Percentiles rank a stretch among this genome's conserved stretches.
These are phyloP conservation scores for zebrafish (Danio rerio) DNA, from an alignment of 2,113 vertebrate genomes.

Conservation along the genomic window DNA sequence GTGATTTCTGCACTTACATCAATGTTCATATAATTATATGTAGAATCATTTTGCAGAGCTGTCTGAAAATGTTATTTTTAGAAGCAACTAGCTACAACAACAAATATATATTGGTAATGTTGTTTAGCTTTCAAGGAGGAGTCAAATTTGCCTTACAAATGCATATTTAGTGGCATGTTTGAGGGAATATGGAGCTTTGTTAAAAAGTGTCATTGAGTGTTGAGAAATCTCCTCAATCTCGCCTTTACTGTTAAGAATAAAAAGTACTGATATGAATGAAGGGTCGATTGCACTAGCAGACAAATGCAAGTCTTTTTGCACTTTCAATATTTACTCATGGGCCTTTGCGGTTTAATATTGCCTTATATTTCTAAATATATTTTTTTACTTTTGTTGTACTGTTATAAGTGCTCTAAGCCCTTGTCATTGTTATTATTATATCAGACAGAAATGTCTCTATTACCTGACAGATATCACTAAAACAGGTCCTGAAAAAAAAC, in stretches of 20 bases:
- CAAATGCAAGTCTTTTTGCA: slow-evolving; percentile 43
- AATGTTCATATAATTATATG: not conserved
- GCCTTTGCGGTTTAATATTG: not conserved
- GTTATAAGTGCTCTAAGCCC: not conserved
- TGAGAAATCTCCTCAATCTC: slow-evolving; percentile 25
- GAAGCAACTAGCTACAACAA: too few species aligned
- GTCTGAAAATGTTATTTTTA: not conserved
- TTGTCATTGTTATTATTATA: not conserved
- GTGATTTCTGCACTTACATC: not conserved
- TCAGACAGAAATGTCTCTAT: not conserved
- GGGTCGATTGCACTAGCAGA: slow-evolving; percentile 28
- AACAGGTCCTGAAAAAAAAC: not conserved
- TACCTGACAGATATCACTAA: not conserved
- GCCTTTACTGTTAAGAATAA: slow-evolving; percentile 52
- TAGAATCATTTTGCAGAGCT: slow-evolving; percentile 1
- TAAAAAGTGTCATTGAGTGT: slow-evolving; percentile 26
- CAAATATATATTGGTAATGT: not conserved
- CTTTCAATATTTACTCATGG: slow-evolving; percentile 42
- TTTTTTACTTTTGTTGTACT: slow-evolving; percentile 4
- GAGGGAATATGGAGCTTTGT: not conserved
- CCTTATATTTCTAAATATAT: not conserved
- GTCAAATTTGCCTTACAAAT: slow-evolving; percentile 1
- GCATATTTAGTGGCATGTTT: slow-evolving; percentile 27
- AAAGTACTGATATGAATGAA: slow-evolving; percentile 12
- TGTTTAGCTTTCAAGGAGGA: not conserved